Percentiles rank a stretch among this genome's conserved stretches.
phyloP scores from a whole-genome alignment of 1,140 invertebrate genomes.

The Eurosta solidaginis region DNA sequence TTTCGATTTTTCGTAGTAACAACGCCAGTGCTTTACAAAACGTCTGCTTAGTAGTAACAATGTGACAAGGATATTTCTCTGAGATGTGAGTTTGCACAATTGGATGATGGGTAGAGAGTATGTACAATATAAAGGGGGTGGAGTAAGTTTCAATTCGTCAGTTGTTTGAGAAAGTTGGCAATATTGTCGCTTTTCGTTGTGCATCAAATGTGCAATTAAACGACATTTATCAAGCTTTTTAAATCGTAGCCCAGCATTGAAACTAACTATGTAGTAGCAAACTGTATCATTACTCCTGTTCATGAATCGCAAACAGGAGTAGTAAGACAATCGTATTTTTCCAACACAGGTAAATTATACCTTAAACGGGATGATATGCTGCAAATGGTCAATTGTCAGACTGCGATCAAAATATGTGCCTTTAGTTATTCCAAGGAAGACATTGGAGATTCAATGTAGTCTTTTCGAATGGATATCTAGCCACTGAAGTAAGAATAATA shows the following conservation, averaged over 20 bases:
- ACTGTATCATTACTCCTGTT: not conserved
- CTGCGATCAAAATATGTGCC: no score
- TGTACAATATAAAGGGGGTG: not conserved
- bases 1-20: not conserved
- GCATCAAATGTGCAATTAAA: slow-evolving; percentile 27
- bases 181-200: slow-evolving; percentile 24
- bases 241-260: not conserved
- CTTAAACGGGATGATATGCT: no score
- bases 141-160: not conserved
- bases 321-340: no score
- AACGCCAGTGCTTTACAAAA: not conserved
- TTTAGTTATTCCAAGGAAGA: no score
- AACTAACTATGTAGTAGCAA: not conserved
- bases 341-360: no score
- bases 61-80: slow-evolving; percentile 4
- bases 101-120: not conserved
- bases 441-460: no score
- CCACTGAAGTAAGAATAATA: no score
- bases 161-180: slow-evolving; percentile 21
- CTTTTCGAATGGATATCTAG: no score
- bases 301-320: no score
- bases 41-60: not conserved
- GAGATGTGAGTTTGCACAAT: slow-evolving; percentile 5
- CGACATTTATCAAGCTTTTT: slow-evolving; percentile 24
- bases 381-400: no score